Evolutionary conservation across 2,888 invertebrate species (phyloP).

Genomic region (Campoplex capitator): DNA sequence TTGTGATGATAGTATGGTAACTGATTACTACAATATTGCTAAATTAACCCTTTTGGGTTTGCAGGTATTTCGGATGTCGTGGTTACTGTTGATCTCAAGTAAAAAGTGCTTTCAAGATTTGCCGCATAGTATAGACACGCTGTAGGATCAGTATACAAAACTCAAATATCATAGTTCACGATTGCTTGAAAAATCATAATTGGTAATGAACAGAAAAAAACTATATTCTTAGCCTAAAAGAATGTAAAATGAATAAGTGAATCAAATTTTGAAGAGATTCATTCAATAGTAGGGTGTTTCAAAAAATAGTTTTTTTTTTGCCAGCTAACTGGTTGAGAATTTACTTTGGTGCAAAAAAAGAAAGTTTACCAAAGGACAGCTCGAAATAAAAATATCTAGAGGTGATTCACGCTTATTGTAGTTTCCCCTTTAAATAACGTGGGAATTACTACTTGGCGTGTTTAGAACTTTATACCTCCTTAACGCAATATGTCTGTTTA

Average conservation of each 20-base stretch:
- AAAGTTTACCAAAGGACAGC: no score
- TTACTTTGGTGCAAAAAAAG: no score
- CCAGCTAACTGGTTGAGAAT: no score
- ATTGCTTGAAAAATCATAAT: background rate
- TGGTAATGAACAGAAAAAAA: background rate
- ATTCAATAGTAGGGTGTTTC: background rate
- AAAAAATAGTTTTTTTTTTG: no score
- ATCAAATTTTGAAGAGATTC: background rate
- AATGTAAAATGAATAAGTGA: background rate
- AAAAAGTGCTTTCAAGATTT: background rate
- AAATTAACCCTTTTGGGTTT: conserved; percentile 28
- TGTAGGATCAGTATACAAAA: background rate
- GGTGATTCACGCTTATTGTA: no score
- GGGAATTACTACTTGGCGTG: no score
- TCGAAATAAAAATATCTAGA: no score
- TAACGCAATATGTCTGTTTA: no score
- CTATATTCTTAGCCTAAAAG: background rate
- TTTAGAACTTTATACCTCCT: no score
- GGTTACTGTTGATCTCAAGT: conserved; percentile 14
- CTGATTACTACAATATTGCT: conserved; percentile 55
- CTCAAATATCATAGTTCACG: background rate
- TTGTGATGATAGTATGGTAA: conserved; percentile 50
- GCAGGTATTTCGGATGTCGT: background rate
- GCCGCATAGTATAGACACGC: background rate
- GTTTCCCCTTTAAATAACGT: no score